Conservation (phyloP, 2,888 invertebrate genomes). For the Clusia tigrina region DNA sequence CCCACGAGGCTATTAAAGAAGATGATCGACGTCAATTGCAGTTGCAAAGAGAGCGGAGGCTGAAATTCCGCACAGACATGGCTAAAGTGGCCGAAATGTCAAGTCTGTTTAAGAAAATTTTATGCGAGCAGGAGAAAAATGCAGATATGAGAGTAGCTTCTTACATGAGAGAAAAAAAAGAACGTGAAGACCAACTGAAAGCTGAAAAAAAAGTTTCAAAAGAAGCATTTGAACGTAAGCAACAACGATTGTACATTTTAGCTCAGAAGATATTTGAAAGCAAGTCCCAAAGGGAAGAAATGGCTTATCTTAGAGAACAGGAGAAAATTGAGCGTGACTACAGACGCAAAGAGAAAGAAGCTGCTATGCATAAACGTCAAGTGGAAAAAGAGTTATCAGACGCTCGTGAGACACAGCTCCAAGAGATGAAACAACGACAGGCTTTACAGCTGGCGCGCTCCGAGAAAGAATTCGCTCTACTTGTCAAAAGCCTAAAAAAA, state of each 20-base stretch:
- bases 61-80: constrained; percentile 58
- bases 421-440: constrained; percentile 56
- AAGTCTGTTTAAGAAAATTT: constrained; percentile 57
- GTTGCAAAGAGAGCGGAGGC: constrained; percentile 49
- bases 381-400: constrained; percentile 54
- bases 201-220: constrained; percentile 54
- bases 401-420: constrained; percentile 56
- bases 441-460: constrained; percentile 60
- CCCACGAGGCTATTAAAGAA: constrained; percentile 49
- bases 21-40: constrained; percentile 57
- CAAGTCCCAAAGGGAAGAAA: constrained; percentile 55
- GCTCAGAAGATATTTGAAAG: constrained; percentile 57
- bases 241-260: constrained; percentile 54
- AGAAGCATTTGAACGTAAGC: constrained; percentile 60
- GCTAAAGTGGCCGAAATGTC: constrained; percentile 58
- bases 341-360: constrained; percentile 58
- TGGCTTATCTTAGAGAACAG: constrained; percentile 57
- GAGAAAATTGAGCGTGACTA: constrained; percentile 64
- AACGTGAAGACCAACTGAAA: constrained; percentile 56
- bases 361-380: constrained; percentile 54
- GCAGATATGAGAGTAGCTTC: constrained; percentile 61
- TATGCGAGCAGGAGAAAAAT: constrained; percentile 59
- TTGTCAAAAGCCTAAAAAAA: constrained; percentile 54
- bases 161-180: constrained; percentile 59
- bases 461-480: constrained; percentile 58